Percentiles rank a stretch among this genome's conserved stretches.
Evolutionary conservation across 2,113 vertebrate genomes (phyloP).

Genomic region (Oryzias celebensis): DNA sequence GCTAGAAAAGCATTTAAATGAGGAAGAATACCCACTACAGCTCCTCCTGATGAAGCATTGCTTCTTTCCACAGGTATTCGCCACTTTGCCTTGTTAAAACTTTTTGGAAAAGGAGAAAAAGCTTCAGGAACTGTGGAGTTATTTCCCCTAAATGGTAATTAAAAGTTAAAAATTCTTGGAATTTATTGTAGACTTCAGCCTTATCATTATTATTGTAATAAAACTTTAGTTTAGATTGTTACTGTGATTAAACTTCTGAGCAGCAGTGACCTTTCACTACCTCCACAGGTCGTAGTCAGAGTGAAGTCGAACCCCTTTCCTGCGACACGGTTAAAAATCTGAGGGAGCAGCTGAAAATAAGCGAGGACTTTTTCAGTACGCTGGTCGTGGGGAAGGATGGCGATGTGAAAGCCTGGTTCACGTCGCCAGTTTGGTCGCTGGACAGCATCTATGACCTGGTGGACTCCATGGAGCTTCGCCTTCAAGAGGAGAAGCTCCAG

Average conservation of each 20-base stretch:
- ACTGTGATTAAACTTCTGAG: background rate
- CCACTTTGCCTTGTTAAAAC: constrained; percentile 79
- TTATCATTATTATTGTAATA: too few species aligned
- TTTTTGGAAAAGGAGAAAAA: constrained; percentile 65
- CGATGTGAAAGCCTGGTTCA: constrained; percentile 78
- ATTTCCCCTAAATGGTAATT: constrained; percentile 78
- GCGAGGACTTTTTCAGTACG: constrained; percentile 79
- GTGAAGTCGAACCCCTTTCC: constrained; percentile 67
- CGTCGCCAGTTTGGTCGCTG: constrained; percentile 78
- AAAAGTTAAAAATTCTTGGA: background rate
- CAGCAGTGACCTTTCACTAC: background rate
- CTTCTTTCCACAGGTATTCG: constrained; percentile 71
- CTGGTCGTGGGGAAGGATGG: constrained; percentile 79
- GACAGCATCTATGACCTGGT: constrained; percentile 79
- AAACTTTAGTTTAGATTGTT: too few species aligned
- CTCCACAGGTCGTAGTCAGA: constrained; percentile 73
- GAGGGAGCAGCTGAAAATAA: constrained; percentile 77
- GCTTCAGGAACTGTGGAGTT: constrained; percentile 76
- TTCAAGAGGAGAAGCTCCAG: constrained; percentile 78
- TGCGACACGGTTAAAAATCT: constrained; percentile 65
- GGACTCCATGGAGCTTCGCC: constrained; percentile 77
- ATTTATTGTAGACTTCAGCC: too few species aligned
- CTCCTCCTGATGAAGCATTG: background rate
- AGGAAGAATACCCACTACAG: too few species aligned
- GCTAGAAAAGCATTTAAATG: too few species aligned